These are phyloP conservation scores for Bellardia pandia DNA, from an alignment of 2,888 invertebrate genomes.

Conservation along the genomic window DNA sequence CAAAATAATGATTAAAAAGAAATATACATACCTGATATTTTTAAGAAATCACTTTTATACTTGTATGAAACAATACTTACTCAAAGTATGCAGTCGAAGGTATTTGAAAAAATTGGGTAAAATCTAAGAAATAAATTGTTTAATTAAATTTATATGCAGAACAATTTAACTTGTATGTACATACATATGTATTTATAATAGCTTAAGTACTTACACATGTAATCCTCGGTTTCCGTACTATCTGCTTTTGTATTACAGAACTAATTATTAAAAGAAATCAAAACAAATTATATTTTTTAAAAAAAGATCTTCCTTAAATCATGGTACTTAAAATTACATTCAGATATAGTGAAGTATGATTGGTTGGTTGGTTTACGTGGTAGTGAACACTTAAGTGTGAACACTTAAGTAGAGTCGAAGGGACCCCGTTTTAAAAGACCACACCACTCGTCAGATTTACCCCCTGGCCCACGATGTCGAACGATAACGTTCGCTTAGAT, in stretches of 20 bases:
- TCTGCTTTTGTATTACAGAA: background rate
- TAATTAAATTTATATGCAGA: background rate
- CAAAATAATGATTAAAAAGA: background rate
- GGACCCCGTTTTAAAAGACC: no score
- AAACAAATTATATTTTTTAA: background rate
- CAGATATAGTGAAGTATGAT: no score
- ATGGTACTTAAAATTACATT: no score
- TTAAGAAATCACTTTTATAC: no score
- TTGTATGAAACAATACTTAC: background rate
- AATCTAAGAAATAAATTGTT: background rate
- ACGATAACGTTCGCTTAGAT: no score
- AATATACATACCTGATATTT: background rate
- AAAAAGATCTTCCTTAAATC: background rate
- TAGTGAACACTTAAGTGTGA: no score
- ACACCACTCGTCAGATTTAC: no score
- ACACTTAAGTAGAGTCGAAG: no score
- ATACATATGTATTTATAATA: background rate
- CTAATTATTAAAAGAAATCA: background rate
- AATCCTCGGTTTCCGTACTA: background rate
- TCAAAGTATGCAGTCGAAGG: conserved; percentile 5
- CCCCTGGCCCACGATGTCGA: no score
- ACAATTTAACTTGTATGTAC: no score
- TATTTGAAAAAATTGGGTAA: background rate
- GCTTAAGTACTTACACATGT: background rate
- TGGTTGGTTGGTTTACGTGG: no score